Percentiles rank a stretch among this genome's conserved stretches.
Conservation (phyloP, 2,888 invertebrate genomes). For the Xestobium rufovillosum region DNA sequence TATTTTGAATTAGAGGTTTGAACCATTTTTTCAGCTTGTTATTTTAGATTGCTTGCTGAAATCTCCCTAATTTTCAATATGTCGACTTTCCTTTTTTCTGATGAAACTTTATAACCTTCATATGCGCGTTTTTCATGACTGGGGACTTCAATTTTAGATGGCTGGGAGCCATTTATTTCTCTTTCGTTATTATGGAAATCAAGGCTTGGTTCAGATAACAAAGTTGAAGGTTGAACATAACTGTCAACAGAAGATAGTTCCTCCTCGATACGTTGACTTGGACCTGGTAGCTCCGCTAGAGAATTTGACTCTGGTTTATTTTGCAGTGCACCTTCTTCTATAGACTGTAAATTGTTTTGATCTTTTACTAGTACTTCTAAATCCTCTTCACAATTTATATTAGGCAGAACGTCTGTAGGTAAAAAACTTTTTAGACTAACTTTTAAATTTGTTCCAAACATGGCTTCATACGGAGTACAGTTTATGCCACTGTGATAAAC, state of each 20-base stretch:
- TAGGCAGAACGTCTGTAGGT: too few species aligned
- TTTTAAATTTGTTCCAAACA: slow-evolving; percentile 12
- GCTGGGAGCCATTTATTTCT: too few species aligned
- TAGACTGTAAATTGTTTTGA: slow-evolving; percentile 5
- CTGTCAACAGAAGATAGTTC: too few species aligned
- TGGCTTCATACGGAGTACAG: slow-evolving; percentile 14
- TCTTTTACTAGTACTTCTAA: slow-evolving; percentile 5
- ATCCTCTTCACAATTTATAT: slow-evolving; percentile 2
- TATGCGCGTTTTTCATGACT: too few species aligned
- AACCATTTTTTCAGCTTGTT: too few species aligned
- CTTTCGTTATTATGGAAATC: slow-evolving; percentile 5
- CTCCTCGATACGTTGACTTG: slow-evolving; percentile 6
- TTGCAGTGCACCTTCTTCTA: slow-evolving; percentile 6
- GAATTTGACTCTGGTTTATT: slow-evolving; percentile 3
- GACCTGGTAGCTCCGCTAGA: slow-evolving; percentile 5
- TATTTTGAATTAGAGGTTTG: too few species aligned
- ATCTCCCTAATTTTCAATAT: slow-evolving; percentile 4
- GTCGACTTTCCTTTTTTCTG: slow-evolving; percentile 6
- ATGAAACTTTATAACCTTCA: too few species aligned
- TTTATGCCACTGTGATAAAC: slow-evolving; percentile 36
- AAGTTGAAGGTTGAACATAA: slow-evolving; percentile 7
- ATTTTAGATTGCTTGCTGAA: slow-evolving; percentile 6
- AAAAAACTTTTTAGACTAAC: slow-evolving; percentile 10
- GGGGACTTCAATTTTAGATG: too few species aligned
- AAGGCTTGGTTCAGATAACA: slow-evolving; percentile 4